Base-by-base conservation (phyloP, 2,113 vertebrate species). In the Oenanthe melanoleuca region DNA sequence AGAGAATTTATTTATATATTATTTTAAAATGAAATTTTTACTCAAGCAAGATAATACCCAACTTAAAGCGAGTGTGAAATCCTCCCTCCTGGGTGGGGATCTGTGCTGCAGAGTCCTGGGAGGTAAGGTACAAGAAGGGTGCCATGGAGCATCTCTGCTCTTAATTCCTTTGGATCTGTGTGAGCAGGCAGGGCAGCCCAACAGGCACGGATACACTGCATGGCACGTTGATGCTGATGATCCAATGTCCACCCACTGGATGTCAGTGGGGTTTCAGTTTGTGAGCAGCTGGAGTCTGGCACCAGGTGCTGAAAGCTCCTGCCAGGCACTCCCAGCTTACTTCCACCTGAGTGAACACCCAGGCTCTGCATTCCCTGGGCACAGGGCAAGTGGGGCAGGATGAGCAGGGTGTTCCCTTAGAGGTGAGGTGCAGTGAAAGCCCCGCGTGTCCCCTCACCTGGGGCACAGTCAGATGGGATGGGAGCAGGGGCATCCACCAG, bases 371-470 rank as follows among this genome's bases (percentile, higher is more conserved):
- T 14, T 72, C 10, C 33, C 16, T 0, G 1, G 50, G n/a, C 12
- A 10, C 34, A 42, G 29, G 37, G 29, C 49, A 17, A 17, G 19
- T 2, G n/a, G 22, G n/a, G 28, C 23, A 2, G 69, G 20, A 25
- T 20, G 57, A 23, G 16, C 4, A 2, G 45, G 49, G 8, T 11
- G 9, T 40, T 50, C 53, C 5, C 60, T 29, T 33, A 38, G 34
- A 53, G 81, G 6, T 20, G 26, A 81, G 24, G 79, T 45, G 47
- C 60, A 25, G 38, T 3, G 56, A 37, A 44, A 61, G 42, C 16
- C 9, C 14, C 3, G 21, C 2, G 1, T 31, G 56, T 80, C 11
- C n/a, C 53, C 49, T 59, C 1, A 0, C 6, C 13, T 2, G 2
- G 40, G 44, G 49, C 29, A 12, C 31, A 15, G 24, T 12, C 0